Evolutionary conservation across 1,140 invertebrate genomes (phyloP).

Genomic region (Pseudomyrmex cubaensis): DNA sequence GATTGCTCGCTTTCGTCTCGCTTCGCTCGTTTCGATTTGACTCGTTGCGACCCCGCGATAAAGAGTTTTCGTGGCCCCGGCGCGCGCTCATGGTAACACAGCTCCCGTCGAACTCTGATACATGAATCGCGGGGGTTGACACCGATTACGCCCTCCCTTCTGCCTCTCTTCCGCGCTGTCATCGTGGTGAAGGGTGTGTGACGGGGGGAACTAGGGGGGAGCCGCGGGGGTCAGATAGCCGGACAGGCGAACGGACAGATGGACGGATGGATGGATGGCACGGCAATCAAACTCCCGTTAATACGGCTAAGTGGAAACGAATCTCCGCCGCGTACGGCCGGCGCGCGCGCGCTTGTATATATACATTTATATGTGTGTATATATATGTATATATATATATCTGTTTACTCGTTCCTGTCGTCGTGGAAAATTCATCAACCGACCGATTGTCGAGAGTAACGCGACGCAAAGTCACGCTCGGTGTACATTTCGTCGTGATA

Average conservation of each 20-base stretch:
- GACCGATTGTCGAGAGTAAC: conserved; percentile 38
- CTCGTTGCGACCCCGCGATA: conserved; percentile 57
- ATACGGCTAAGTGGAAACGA: conserved; percentile 77
- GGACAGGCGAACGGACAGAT: conserved; percentile 49
- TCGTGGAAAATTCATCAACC: conserved; percentile 51
- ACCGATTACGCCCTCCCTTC: conserved; percentile 50
- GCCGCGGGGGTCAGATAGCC: conserved; percentile 30
- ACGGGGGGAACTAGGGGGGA: conserved; percentile 5
- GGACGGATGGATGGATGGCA: conserved; percentile 74
- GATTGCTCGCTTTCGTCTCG: conserved; percentile 83
- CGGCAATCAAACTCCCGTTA: conserved; percentile 78
- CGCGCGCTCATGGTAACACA: conserved; percentile 43
- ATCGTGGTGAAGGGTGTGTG: conserved; percentile 17
- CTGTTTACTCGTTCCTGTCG: conserved; percentile 37
- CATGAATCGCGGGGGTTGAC: conserved; percentile 44
- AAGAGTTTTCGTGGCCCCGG: conserved; percentile 64
- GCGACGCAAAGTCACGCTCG: conserved; percentile 24
- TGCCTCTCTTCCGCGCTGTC: conserved; percentile 29
- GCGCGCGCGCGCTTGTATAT: not conserved
- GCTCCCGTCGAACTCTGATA: conserved; percentile 59
- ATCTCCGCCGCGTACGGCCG: conserved; percentile 51
- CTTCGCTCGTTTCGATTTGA: conserved; percentile 69
- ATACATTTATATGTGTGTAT: not conserved
- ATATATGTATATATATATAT: conserved; percentile 17
- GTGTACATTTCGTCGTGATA: conserved; percentile 50